Evolutionary conservation across 53 echinoderm and acorn worm genomes (phyloP).

Genomic region (Mesocentrotus franciscanus): DNA sequence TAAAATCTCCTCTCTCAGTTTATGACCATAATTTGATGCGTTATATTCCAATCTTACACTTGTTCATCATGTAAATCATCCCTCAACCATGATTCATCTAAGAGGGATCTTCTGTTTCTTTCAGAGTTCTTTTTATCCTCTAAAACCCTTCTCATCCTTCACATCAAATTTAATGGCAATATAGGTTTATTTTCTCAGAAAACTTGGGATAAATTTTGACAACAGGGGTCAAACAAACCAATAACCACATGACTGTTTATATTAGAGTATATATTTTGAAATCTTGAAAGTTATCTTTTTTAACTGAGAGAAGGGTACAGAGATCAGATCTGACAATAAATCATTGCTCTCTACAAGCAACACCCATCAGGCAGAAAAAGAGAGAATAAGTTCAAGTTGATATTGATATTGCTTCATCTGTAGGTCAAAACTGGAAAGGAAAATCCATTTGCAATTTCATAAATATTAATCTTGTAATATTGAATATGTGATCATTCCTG

Average conservation of each 20-base stretch:
- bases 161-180: neutral
- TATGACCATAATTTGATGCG: constrained; percentile 49
- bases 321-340: constrained; percentile 4
- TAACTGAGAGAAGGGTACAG: neutral
- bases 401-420: too few species aligned
- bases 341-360: neutral
- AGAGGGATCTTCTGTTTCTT: neutral
- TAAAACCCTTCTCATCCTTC: constrained; percentile 7
- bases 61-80: constrained; percentile 50
- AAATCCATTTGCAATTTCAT: neutral
- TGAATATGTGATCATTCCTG: neutral
- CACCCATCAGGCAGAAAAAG: neutral
- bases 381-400: neutral
- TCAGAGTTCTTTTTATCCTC: neutral
- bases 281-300: constrained; percentile 10
- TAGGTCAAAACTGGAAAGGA: neutral
- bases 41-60: neutral
- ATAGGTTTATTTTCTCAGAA: constrained; percentile 45
- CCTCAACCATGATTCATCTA: constrained; percentile 14
- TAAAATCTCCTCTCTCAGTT: constrained; percentile 9
- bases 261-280: neutral
- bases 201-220: constrained; percentile 24
- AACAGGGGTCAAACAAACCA: constrained; percentile 10
- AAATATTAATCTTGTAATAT: too few species aligned
- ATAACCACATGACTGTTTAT: constrained; percentile 29